Conservation (phyloP, 2,113 vertebrate genomes). For the Toxotes chatareus region DNA sequence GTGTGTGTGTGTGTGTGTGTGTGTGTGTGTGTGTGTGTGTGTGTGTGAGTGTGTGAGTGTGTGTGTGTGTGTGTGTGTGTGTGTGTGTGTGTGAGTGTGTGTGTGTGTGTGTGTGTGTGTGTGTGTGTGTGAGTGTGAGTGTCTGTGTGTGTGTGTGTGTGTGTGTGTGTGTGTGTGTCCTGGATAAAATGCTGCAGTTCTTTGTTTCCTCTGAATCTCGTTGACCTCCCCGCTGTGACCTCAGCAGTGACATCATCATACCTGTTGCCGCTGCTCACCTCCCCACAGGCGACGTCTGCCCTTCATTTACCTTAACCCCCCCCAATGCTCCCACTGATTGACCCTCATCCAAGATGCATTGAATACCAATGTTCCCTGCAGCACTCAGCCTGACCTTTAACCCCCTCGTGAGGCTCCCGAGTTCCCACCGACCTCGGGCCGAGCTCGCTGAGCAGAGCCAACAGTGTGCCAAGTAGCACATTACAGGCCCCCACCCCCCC, state of each 20-base stretch:
- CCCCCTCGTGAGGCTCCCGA: conserved; percentile 48
- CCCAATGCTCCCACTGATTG: not conserved
- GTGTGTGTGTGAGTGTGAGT: no score
- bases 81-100: no score
- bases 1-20: no score
- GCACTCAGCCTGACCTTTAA: conserved; percentile 46
- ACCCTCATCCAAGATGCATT: conserved; percentile 51
- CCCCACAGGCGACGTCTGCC: conserved; percentile 16
- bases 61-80: no score
- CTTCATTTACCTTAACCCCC: conserved; percentile 22
- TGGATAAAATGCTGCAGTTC: no score
- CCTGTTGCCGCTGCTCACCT: not conserved
- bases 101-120: no score
- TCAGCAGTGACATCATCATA: conserved; percentile 49
- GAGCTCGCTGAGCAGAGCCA: conserved; percentile 31
- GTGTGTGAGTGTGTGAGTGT: no score
- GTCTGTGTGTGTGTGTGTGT: no score
- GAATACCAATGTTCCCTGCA: conserved; percentile 56
- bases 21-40: no score
- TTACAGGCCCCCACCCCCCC: not conserved
- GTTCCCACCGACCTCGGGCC: conserved; percentile 49
- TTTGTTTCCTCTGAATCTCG: not conserved
- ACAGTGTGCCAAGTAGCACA: conserved; percentile 57
- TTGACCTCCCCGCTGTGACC: conserved; percentile 17
- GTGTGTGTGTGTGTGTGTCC: no score